A percentile compares a stretch with the other conserved stretches of the same genome.
Evolutionary conservation across 2,797 vertebrate species (phyloP).

Genomic region (Chelmon rostratus): DNA sequence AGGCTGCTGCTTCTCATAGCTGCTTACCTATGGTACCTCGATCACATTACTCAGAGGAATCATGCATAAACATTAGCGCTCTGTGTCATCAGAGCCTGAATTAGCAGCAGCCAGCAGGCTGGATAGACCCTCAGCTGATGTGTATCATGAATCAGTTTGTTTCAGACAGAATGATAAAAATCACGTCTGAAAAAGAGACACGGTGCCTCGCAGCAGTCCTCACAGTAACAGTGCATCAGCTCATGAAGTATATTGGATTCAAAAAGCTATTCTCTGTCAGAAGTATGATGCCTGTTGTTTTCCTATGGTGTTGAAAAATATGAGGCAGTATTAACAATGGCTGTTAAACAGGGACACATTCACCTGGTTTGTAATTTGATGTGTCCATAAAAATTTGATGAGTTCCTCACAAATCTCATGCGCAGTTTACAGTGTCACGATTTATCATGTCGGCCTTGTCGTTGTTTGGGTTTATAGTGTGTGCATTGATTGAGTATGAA

Average conservation of each 20-base stretch:
- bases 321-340: slow-evolving; percentile 6
- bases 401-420: slow-evolving; percentile 11
- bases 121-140: slow-evolving; percentile 41
- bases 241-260: slow-evolving; percentile 14
- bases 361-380: slow-evolving; percentile 15
- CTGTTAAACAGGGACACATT: slow-evolving; percentile 15
- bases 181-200: slow-evolving; percentile 10
- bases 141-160: slow-evolving; percentile 46
- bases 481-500: slow-evolving; percentile 1
- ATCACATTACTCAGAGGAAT: slow-evolving; percentile 51
- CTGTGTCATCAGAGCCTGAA: slow-evolving; percentile 53
- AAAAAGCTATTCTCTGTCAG: not conserved
- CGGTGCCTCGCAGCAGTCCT: not conserved
- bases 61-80: slow-evolving; percentile 54
- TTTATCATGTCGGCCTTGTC: not conserved
- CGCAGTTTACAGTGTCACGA: not conserved
- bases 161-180: slow-evolving; percentile 47
- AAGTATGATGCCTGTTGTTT: not conserved
- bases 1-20: slow-evolving; percentile 24
- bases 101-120: slow-evolving; percentile 54
- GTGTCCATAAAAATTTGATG: slow-evolving; percentile 6
- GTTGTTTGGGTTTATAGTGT: not conserved
- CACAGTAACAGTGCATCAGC: not conserved
- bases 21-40: slow-evolving; percentile 14
- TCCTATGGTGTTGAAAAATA: not conserved